Evolutionary conservation across 2,888 invertebrate genomes (phyloP).

Genomic region (Xanthostigma xanthostigma): DNA sequence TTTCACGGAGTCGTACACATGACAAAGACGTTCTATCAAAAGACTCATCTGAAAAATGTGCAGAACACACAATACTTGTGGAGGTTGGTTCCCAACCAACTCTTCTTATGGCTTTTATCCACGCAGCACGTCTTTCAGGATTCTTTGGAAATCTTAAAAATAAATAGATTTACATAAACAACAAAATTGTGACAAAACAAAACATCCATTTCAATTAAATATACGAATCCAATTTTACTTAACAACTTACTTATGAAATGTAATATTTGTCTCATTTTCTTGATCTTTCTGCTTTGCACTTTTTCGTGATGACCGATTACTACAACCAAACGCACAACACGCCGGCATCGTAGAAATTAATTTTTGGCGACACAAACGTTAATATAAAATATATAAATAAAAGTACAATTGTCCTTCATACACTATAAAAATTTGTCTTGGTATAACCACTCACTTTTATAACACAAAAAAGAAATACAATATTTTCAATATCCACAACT

Average conservation of each 20-base stretch:
- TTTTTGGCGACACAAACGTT: too few species aligned
- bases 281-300: neutral
- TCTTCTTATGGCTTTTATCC: slow-evolving; percentile 1
- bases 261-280: neutral
- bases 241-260: neutral
- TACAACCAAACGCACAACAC: slow-evolving; percentile 1
- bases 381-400: too few species aligned
- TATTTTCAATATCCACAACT: too few species aligned
- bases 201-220: neutral
- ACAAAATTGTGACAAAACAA: neutral
- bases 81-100: slow-evolving; percentile 1
- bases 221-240: neutral
- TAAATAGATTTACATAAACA: neutral
- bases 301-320: neutral
- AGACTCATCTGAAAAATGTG: slow-evolving; percentile 2
- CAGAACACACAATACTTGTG: neutral
- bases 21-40: slow-evolving; percentile 2
- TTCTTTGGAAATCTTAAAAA: slow-evolving; percentile 3
- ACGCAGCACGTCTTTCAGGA: neutral
- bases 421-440: too few species aligned
- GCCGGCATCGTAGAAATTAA: neutral
- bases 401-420: too few species aligned
- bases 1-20: neutral
- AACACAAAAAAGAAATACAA: too few species aligned
- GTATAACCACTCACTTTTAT: too few species aligned